These are phyloP conservation scores for Drosophila persimilis DNA, from an alignment of 1,140 invertebrate species.

Conservation along the genomic window DNA sequence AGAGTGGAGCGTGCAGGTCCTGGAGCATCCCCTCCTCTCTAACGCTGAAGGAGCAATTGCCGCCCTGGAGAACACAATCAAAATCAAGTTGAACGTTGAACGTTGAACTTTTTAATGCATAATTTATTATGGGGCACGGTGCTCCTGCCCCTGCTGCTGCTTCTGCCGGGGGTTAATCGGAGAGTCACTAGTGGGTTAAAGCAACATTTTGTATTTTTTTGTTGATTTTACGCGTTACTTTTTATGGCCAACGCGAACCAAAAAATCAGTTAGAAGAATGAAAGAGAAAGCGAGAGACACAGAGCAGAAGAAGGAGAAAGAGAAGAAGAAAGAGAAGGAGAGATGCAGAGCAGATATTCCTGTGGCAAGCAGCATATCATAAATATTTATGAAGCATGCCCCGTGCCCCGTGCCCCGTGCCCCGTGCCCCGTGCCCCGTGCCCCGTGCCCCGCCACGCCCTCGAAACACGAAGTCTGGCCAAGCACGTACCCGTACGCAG, in stretches of 20 bases:
- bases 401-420: slow-evolving; percentile 12
- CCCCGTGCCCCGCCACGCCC: slow-evolving; percentile 5
- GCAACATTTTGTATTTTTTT: slow-evolving; percentile 33
- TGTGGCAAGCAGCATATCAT: slow-evolving; percentile 43
- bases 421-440: slow-evolving; percentile 19
- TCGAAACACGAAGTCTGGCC: slow-evolving; percentile 1
- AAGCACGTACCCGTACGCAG: slow-evolving; percentile 30
- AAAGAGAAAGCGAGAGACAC: neutral
- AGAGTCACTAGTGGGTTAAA: slow-evolving; percentile 39
- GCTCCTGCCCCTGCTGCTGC: neutral
- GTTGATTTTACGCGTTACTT: slow-evolving; percentile 25
- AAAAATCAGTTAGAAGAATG: slow-evolving; percentile 52
- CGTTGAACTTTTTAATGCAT: slow-evolving; percentile 79
- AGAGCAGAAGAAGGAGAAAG: no score
- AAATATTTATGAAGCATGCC: slow-evolving; percentile 75
- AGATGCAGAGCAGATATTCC: slow-evolving; percentile 25
- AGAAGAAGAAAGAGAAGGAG: no score
- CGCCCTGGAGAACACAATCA: slow-evolving; percentile 64
- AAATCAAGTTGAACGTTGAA: slow-evolving; percentile 73
- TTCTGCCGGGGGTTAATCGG: neutral
- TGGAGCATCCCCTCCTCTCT: slow-evolving; percentile 14
- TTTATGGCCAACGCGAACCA: slow-evolving; percentile 29
- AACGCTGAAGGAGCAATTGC: slow-evolving; percentile 38
- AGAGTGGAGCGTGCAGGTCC: neutral
- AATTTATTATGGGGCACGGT: slow-evolving; percentile 59